Evolutionary conservation across 2,797 vertebrate genomes (phyloP).

Genomic region (Neoniphon sammara): DNA sequence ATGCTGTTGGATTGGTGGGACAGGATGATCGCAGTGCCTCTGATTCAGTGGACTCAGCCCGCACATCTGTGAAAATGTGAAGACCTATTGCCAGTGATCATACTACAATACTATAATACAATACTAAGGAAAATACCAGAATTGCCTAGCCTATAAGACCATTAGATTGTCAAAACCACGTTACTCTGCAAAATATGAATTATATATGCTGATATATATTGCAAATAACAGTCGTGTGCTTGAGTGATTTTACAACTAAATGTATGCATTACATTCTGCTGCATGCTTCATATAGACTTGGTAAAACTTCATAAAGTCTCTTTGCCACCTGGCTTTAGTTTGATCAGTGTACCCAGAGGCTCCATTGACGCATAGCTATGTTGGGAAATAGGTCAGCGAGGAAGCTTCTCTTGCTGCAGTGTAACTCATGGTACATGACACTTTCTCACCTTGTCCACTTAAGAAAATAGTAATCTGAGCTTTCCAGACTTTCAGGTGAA

Average conservation of each 20-base stretch:
- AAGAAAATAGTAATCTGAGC: conserved; percentile 8
- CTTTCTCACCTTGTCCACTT: neutral
- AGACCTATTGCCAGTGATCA: conserved; percentile 3
- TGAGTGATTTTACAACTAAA: neutral
- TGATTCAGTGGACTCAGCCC: neutral
- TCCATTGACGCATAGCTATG: neutral
- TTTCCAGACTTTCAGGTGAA: conserved; percentile 2
- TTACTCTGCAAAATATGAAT: neutral
- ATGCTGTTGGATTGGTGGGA: neutral
- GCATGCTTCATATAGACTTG: neutral
- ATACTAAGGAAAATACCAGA: neutral
- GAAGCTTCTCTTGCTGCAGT: neutral
- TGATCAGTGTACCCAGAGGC: conserved; percentile 5
- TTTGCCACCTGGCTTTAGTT: neutral
- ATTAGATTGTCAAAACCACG: neutral
- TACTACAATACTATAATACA: conserved; percentile 6
- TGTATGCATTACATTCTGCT: neutral
- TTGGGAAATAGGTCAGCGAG: conserved; percentile 1
- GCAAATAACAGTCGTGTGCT: neutral
- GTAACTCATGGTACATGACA: neutral
- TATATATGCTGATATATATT: neutral
- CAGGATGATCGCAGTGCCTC: neutral
- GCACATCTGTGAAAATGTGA: conserved; percentile 11
- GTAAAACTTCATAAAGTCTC: neutral
- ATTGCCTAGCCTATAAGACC: conserved; percentile 6